Percentiles rank a stretch among this genome's conserved stretches.
These are phyloP conservation scores for Carpatolechia fugitivella DNA, from an alignment of 2,888 invertebrate genomes.

Conservation along the genomic window DNA sequence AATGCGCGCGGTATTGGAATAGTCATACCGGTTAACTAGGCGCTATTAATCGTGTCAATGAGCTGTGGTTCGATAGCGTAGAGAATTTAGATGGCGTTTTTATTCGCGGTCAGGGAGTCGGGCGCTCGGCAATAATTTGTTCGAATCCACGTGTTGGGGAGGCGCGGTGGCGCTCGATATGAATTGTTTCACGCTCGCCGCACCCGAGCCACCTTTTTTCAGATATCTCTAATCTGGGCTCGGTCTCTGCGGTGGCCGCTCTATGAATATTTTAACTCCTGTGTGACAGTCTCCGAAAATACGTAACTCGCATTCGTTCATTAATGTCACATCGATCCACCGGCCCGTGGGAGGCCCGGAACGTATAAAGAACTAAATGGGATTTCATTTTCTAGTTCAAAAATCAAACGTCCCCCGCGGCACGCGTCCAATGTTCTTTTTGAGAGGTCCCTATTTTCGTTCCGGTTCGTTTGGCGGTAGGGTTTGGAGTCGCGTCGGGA, in stretches of 20 bases:
- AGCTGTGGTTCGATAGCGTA: constrained; percentile 42
- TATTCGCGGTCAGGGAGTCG: constrained; percentile 39
- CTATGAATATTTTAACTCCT: constrained; percentile 71
- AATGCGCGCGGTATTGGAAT: constrained; percentile 24
- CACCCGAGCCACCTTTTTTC: constrained; percentile 46
- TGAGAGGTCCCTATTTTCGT: constrained; percentile 45
- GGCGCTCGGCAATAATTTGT: constrained; percentile 32
- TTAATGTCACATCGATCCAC: constrained; percentile 63
- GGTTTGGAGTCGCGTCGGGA: constrained; percentile 25
- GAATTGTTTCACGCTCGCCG: constrained; percentile 49
- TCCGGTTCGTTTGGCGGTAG: constrained; percentile 48
- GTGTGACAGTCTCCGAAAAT: constrained; percentile 59
- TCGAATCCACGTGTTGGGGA: constrained; percentile 25
- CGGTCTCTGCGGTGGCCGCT: constrained; percentile 53
- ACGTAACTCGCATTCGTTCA: constrained; percentile 60
- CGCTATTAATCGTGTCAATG: constrained; percentile 26
- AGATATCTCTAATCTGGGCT: constrained; percentile 57
- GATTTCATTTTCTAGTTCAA: constrained; percentile 75
- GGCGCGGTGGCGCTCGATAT: constrained; percentile 28
- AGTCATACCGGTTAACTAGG: constrained; percentile 17
- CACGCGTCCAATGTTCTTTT: constrained; percentile 46
- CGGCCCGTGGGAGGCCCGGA: constrained; percentile 45
- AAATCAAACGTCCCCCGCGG: constrained; percentile 63
- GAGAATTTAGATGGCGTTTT: constrained; percentile 52
- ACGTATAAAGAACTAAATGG: constrained; percentile 56